Conservation (phyloP, 2,888 invertebrate species). For the Zelleria hepariella region DNA sequence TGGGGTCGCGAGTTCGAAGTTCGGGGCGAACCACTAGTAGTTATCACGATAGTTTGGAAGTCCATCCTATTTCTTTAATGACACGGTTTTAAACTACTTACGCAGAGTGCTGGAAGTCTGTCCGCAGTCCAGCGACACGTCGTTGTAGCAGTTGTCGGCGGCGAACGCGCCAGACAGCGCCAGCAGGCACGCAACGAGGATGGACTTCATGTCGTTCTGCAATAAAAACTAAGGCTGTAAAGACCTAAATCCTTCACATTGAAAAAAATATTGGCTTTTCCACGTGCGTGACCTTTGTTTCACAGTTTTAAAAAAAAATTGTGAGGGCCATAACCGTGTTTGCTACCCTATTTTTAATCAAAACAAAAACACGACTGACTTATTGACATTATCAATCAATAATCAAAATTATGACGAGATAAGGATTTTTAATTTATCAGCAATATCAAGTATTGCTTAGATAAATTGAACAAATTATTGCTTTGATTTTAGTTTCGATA, state of each 20-base stretch:
- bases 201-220: slow-evolving; percentile 70
- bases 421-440: too few relatives aligned
- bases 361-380: not conserved
- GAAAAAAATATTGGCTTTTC: not conserved
- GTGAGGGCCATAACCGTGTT: not conserved
- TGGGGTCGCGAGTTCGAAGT: too few relatives aligned
- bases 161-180: slow-evolving; percentile 61
- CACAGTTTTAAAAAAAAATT: not conserved
- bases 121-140: slow-evolving; percentile 70
- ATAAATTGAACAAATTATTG: not conserved
- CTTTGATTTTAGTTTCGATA: not conserved
- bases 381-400: not conserved
- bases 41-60: too few relatives aligned
- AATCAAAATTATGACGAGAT: not conserved
- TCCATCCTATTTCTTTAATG: too few relatives aligned
- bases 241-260: not conserved
- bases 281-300: not conserved
- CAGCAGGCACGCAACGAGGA: slow-evolving; percentile 63
- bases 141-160: slow-evolving; percentile 75
- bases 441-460: not conserved
- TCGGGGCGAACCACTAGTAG: too few relatives aligned
- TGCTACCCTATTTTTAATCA: not conserved
- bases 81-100: slow-evolving; percentile 22
- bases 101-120: slow-evolving; percentile 54
- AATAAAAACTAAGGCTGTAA: not conserved